Conservation (phyloP, 1,140 invertebrate species). For the Lepidostoma basale region DNA sequence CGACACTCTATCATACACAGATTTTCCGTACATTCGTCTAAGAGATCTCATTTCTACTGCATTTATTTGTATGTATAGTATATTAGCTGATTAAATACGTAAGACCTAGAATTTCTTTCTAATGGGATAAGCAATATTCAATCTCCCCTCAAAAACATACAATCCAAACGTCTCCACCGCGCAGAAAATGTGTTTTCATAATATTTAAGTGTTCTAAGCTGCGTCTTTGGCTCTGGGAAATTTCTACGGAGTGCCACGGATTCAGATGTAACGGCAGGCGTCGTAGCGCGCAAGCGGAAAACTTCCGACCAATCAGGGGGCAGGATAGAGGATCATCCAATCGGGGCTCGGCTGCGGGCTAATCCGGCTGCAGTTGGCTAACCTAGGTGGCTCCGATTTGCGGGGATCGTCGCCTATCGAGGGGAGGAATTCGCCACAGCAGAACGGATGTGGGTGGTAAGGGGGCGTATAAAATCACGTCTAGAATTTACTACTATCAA, state of each 20-base stretch:
- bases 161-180: too few species aligned
- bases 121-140: neutral
- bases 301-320: conserved; percentile 21
- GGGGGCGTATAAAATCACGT: too few species aligned
- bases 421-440: neutral
- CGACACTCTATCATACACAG: too few species aligned
- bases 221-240: too few species aligned
- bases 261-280: conserved; percentile 11
- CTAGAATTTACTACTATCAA: too few species aligned
- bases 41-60: too few species aligned
- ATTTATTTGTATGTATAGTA: too few species aligned
- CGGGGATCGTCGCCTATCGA: neutral
- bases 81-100: too few species aligned
- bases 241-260: neutral
- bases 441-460: conserved; percentile 4
- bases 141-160: too few species aligned
- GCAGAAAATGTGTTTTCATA: too few species aligned
- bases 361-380: conserved; percentile 30
- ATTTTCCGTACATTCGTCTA: too few species aligned
- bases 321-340: conserved; percentile 31
- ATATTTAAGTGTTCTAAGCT: too few species aligned
- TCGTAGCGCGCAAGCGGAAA: neutral
- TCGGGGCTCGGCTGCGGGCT: conserved; percentile 20
- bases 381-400: conserved; percentile 23
- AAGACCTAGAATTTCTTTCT: neutral